phyloP scores from a whole-genome alignment of 2,797 vertebrate species.

The Lacerta bilineata region DNA sequence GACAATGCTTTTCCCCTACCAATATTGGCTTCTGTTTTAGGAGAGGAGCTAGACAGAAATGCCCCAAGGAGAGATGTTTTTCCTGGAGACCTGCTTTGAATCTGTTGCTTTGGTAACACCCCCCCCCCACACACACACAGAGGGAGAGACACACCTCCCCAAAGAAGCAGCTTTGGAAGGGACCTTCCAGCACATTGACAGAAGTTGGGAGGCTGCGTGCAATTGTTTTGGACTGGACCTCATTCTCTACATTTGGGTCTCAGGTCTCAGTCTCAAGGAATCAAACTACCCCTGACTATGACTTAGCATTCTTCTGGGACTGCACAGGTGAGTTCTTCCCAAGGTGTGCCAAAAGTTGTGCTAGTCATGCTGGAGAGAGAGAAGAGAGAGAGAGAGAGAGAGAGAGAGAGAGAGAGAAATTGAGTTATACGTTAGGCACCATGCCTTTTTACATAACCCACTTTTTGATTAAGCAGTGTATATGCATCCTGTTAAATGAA shows the following conservation, averaged over 20 bases:
- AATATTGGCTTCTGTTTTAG: not conserved
- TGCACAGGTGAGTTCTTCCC: not conserved
- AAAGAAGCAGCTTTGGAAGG: not conserved
- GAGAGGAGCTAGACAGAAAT: not conserved
- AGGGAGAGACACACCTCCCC: no score
- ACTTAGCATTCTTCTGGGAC: not conserved
- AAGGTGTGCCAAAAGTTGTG: not conserved
- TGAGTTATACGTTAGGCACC: not conserved
- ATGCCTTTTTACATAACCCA: no score
- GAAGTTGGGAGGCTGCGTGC: not conserved
- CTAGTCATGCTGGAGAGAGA: not conserved
- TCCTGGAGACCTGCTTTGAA: not conserved
- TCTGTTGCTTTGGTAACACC: not conserved
- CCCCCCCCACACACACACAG: no score
- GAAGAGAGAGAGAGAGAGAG: not conserved
- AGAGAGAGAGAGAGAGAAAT: not conserved
- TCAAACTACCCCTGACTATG: not conserved
- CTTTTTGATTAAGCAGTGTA: no score
- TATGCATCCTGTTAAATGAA: no score
- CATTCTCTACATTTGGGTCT: not conserved
- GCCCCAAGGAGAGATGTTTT: not conserved
- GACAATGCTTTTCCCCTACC: not conserved
- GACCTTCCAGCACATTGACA: not conserved
- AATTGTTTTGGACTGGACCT: not conserved
- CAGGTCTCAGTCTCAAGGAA: not conserved